These are phyloP conservation scores for Nematopogon swammerdamellus DNA, from an alignment of 2,888 invertebrate genomes.

Conservation along the genomic window DNA sequence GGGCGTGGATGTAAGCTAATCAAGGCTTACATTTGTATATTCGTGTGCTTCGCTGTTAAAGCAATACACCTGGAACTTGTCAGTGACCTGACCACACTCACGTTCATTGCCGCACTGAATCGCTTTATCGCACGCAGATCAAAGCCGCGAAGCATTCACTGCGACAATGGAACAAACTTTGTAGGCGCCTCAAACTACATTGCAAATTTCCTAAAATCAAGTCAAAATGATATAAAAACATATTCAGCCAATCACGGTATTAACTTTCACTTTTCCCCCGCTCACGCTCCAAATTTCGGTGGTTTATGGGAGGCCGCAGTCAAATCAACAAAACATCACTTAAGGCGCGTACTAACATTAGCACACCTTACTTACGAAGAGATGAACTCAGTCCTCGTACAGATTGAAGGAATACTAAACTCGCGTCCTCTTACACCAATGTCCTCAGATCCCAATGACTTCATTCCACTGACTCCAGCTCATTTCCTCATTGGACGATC, in stretches of 20 bases:
- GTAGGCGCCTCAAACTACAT: slow-evolving; percentile 10
- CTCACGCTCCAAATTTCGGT: slow-evolving; percentile 7
- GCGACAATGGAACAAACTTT: slow-evolving; percentile 13
- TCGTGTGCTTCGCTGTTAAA: slow-evolving; percentile 12
- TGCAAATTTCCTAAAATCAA: slow-evolving; percentile 2
- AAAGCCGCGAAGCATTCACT: slow-evolving; percentile 9
- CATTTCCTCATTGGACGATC: slow-evolving; percentile 11
- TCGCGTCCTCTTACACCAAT: slow-evolving; percentile 5
- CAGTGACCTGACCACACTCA: slow-evolving; percentile 11
- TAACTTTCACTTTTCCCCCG: slow-evolving; percentile 4
- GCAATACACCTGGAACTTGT: slow-evolving; percentile 13
- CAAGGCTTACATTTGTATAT: slow-evolving; percentile 13
- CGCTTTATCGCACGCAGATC: slow-evolving; percentile 9
- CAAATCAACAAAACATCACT: slow-evolving; percentile 7
- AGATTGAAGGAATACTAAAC: slow-evolving; percentile 7
- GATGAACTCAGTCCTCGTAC: slow-evolving; percentile 8
- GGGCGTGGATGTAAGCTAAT: slow-evolving; percentile 11
- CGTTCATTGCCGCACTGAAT: slow-evolving; percentile 10
- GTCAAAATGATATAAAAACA: not conserved
- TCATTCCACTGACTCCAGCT: slow-evolving; percentile 7
- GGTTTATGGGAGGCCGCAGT: slow-evolving; percentile 9
- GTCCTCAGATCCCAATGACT: slow-evolving; percentile 6
- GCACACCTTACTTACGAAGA: slow-evolving; percentile 10
- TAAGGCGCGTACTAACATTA: slow-evolving; percentile 6
- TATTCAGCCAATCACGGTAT: slow-evolving; percentile 4